Evolutionary conservation across 2,113 vertebrate genomes (phyloP), one percentile per base, ranked within the genome.

Genomic region (Pelecanus crispus): DNA sequence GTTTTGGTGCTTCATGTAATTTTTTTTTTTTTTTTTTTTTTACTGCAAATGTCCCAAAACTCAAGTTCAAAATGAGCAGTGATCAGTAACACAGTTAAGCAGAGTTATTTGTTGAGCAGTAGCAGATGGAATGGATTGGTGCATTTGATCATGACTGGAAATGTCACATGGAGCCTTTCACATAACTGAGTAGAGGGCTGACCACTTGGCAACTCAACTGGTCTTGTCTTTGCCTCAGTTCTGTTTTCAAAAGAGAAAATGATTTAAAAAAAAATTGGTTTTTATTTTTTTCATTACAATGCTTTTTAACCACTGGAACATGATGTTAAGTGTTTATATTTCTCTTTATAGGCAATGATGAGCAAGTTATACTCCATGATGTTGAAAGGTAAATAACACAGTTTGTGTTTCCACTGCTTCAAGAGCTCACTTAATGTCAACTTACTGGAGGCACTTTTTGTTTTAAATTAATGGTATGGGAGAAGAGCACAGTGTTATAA

Each of bases 361-460:
- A 99, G 55, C 99, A 99, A 97, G 99, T 99, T 97, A 99, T 99
- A 97, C 99, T 99, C 88, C 99, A 99, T 87, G 99, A 99, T 75
- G 99, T 99, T 84, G 99, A 99, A 97, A 99, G 99, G 99, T 99
- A 97, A 96, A 97, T 98, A 91, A 91, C 18, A 73, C n/a, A 79
- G 34, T 95, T 95, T 87, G 13, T 89, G 10, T 97, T 86, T 90
- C 70, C 52, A 89, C 19, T 93, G 63, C 83, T 90, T 96, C 47
- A 84, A 68, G 55, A 93, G 24, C 32, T 32, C 52, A 19, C 25
- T 90, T 88, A 80, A 38, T 72, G 28, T 53, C 59, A 86, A 52
- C 38, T 92, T 15, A 75, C 75, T 73, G 88, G 38, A 96, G 65
- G 31, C 53, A 77, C 67, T 94, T 87, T 67, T 71, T 86, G 32